A percentile compares a stretch with the other conserved stretches of the same genome.
phyloP scores from a whole-genome alignment of 1,140 invertebrate genomes.

The Drosophila ercepeae region DNA sequence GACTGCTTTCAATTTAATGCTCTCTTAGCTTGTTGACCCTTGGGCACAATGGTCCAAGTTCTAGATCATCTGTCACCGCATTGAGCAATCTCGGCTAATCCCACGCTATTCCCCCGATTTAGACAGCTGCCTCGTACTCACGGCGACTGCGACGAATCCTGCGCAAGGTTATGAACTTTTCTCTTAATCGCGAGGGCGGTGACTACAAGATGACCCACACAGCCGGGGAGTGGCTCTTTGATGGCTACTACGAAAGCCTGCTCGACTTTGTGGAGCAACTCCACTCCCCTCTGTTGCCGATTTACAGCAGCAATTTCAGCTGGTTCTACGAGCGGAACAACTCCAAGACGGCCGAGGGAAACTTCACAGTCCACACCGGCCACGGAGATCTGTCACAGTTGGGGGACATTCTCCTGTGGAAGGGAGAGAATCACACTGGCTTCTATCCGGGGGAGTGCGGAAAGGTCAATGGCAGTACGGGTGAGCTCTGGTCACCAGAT shows the following conservation, averaged over 20 bases:
- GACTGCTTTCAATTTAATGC: not conserved
- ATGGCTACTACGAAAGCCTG: slow-evolving; percentile 89
- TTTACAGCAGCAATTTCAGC: slow-evolving; percentile 89
- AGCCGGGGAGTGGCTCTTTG: slow-evolving; percentile 88
- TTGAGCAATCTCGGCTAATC: slow-evolving; percentile 24
- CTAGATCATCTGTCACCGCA: slow-evolving; percentile 11
- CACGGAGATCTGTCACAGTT: slow-evolving; percentile 85
- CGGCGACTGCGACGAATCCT: slow-evolving; percentile 83
- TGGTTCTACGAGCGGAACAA: slow-evolving; percentile 92
- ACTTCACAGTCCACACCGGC: slow-evolving; percentile 90
- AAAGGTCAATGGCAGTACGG: slow-evolving; percentile 88
- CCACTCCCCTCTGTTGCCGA: slow-evolving; percentile 84
- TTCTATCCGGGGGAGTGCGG: slow-evolving; percentile 87
- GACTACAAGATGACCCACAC: slow-evolving; percentile 86
- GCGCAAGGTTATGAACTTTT: slow-evolving; percentile 84
- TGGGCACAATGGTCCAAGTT: not conserved
- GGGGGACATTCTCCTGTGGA: slow-evolving; percentile 88
- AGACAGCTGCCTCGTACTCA: slow-evolving; percentile 87
- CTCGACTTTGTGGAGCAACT: slow-evolving; percentile 85
- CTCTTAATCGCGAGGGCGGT: slow-evolving; percentile 85
- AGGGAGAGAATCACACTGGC: slow-evolving; percentile 85
- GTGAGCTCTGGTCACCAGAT: slow-evolving; percentile 90
- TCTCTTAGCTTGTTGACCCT: too few species aligned
- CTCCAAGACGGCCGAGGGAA: slow-evolving; percentile 89
- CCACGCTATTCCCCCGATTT: slow-evolving; percentile 48